phyloP scores from a whole-genome alignment of 2,113 vertebrate genomes.

The Neomonachus schauinslandi region DNA sequence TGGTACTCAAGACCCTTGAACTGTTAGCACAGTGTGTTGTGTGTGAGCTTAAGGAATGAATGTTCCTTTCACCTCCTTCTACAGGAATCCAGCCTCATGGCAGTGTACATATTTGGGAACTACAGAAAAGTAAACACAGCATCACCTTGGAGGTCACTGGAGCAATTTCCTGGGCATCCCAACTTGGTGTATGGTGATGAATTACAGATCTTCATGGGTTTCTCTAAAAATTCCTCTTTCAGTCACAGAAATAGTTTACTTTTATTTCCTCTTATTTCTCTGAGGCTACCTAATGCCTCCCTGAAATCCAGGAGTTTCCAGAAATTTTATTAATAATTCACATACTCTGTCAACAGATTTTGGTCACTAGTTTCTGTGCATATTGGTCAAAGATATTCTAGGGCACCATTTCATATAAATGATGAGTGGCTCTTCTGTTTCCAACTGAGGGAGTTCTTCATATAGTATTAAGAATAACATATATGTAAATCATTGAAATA shows the following conservation, averaged over 20 bases:
- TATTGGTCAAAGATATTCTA: not conserved
- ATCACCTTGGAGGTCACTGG: not conserved
- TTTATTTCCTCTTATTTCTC: not conserved
- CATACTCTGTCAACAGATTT: not conserved
- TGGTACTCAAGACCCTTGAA: not conserved
- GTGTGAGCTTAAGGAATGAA: not conserved
- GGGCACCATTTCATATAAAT: not conserved
- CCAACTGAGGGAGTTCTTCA: not conserved
- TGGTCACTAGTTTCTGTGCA: not conserved
- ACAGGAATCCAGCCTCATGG: not conserved
- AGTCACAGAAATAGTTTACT: not conserved
- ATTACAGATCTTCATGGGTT: not conserved
- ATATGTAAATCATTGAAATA: not conserved
- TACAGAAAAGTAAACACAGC: not conserved
- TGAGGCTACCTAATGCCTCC: not conserved
- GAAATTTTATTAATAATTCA: conserved; percentile 24
- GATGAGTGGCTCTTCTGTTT: not conserved
- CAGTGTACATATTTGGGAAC: not conserved
- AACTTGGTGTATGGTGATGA: not conserved
- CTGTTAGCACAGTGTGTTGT: not conserved
- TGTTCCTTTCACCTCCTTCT: not conserved
- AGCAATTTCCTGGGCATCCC: not conserved
- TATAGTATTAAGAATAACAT: not conserved
- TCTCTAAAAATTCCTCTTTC: not conserved
- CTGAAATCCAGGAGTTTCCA: not conserved